These are phyloP conservation scores for Danaus chrysippus DNA, from an alignment of 2,888 invertebrate species.

Conservation along the genomic window DNA sequence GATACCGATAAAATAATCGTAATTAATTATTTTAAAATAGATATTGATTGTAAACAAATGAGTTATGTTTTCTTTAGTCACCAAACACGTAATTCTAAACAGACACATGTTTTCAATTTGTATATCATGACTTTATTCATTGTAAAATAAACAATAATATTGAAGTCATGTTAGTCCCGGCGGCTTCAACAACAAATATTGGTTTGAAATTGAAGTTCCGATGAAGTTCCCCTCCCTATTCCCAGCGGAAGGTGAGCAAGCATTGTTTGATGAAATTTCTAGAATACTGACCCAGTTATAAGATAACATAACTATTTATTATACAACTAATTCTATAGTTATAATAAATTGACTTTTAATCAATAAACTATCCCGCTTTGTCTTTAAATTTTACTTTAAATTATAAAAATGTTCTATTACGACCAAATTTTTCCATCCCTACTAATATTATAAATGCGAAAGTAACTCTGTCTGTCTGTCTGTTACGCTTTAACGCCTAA, in stretches of 20 bases:
- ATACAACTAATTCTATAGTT: background rate
- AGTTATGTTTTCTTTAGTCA: background rate
- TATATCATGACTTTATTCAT: background rate
- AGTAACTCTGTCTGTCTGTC: too few species aligned
- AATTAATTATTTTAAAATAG: too few species aligned
- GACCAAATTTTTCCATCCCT: too few species aligned
- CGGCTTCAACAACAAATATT: conserved; percentile 49
- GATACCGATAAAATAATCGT: too few species aligned
- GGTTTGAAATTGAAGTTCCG: conserved; percentile 56
- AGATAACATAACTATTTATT: background rate
- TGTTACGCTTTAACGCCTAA: too few species aligned
- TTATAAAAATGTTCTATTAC: too few species aligned
- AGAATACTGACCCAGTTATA: conserved; percentile 6
- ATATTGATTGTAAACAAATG: too few species aligned
- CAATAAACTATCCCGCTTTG: too few species aligned
- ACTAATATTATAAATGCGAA: too few species aligned
- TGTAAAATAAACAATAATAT: conserved; percentile 10
- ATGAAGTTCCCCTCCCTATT: conserved; percentile 30
- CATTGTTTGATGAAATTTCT: conserved; percentile 1
- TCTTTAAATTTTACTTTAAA: too few species aligned
- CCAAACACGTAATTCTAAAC: conserved; percentile 1
- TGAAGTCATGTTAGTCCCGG: conserved; percentile 30
- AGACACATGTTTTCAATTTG: background rate
- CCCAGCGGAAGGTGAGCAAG: conserved; percentile 23
- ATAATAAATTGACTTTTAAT: too few species aligned